Conservation (phyloP, 2,888 invertebrate species). For the Lithodes maja region DNA sequence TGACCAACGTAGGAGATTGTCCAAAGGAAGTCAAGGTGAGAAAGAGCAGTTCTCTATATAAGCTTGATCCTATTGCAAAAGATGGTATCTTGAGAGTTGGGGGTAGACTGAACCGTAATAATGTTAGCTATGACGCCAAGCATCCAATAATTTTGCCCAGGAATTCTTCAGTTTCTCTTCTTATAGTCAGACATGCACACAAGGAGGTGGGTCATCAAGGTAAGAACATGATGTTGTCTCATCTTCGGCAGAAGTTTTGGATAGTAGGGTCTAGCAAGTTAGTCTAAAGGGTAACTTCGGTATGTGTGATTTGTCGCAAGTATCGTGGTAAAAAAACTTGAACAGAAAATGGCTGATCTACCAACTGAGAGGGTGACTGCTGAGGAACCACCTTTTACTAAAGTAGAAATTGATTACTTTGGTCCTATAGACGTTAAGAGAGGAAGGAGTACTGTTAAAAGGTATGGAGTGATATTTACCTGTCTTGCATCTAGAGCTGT, state of each 20-base stretch:
- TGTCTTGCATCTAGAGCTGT: neutral
- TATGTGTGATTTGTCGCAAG: neutral
- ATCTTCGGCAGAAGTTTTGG: neutral
- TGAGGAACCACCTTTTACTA: neutral
- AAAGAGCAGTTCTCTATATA: neutral
- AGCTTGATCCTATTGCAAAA: neutral
- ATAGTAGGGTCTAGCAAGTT: neutral
- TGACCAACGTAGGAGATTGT: too few species aligned
- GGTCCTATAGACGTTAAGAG: neutral
- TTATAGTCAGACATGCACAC: neutral
- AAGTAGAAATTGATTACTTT: neutral
- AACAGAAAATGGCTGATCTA: neutral
- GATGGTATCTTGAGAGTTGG: neutral
- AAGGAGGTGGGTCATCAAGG: neutral
- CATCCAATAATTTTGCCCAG: neutral
- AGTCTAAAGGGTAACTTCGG: neutral
- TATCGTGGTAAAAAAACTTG: neutral
- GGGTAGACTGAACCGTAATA: neutral
- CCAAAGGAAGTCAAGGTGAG: too few species aligned
- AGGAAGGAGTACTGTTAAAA: neutral
- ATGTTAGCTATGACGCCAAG: neutral
- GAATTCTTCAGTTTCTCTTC: neutral
- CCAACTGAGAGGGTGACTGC: neutral
- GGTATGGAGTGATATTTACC: neutral
- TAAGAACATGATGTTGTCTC: neutral